Base-by-base conservation (phyloP, 2,797 vertebrate species). In the Scleropages formosus region DNA sequence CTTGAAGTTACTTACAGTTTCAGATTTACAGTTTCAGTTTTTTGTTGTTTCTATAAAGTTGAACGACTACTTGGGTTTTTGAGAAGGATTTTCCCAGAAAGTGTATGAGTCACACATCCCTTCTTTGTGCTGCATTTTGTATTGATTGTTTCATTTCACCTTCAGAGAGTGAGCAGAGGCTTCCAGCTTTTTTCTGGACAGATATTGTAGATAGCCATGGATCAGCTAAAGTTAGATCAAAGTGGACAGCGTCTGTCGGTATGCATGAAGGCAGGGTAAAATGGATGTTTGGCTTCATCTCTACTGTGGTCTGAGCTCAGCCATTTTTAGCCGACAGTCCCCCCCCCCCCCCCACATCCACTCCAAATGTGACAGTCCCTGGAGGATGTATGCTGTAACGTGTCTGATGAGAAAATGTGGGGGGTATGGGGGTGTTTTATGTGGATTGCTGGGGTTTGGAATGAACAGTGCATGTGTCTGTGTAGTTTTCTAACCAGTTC, bases 171-270 rank as follows among this genome's bases (percentile, higher is more conserved):
- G 47, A 53, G 44, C 27, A 58, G 27, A 63, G 18, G 78, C 77
- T 83, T 78, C 80, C 78, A 80, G 83, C 74, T 65, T 80, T 76
- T 82, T 85, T 83, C 81, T 51, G 80, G 79, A 82, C 80, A 79
- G 68, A 59, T 66, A 77, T 78, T 44, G 61, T 81, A 78, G 78
- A 85, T 77, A 82, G 83, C 74, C 80, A 73, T 62, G 78, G 76
- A 78, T 80, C 47, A 75, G 81, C 78, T 83, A 83, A 84, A 84
- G 81, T 84, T 84, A 85, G 85, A 87, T 85, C 85, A 84, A 83
- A 85, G 85, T 80, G 75, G 83, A 83, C 84, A 82, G 81, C 79
- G 82, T 81, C 78, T 84, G 85, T 82, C 83, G 79, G 78, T 80
- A 78, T 82, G 80, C 80, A 81, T 82, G 81, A 80, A 80, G 77